Conservation (phyloP, 2,797 vertebrate species). For the Orientallactaga sibirica region DNA sequence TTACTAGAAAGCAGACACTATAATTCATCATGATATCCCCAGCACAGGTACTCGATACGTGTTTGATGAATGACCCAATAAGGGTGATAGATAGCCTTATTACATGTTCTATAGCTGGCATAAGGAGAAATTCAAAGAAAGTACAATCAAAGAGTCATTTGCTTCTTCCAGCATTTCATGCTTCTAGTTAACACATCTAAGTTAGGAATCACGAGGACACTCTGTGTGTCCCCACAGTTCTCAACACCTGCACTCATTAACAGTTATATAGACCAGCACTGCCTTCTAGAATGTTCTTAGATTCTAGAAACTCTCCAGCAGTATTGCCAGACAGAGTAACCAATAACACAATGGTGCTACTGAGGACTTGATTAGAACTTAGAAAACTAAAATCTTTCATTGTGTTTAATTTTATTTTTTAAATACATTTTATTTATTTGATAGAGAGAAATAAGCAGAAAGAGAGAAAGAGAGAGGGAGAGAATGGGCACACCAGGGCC, state of each 20-base stretch:
- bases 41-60: constrained; percentile 71
- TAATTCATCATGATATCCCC: constrained; percentile 71
- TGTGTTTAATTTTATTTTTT: constrained; percentile 45
- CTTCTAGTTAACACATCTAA: constrained; percentile 21
- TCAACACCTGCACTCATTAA: background rate
- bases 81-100: constrained; percentile 76
- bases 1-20: constrained; percentile 50
- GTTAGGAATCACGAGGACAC: constrained; percentile 3
- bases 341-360: background rate
- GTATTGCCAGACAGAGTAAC: too few relatives aligned
- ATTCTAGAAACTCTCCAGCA: background rate
- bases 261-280: background rate
- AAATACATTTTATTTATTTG: background rate
- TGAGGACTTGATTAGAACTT: background rate
- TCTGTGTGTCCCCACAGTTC: background rate
- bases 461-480: too few relatives aligned
- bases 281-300: background rate
- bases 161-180: constrained; percentile 26
- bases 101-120: constrained; percentile 33
- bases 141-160: constrained; percentile 24
- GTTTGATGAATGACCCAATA: constrained; percentile 76
- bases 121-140: constrained; percentile 62
- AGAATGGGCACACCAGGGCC: too few relatives aligned
- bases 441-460: too few relatives aligned
- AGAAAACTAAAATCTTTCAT: background rate